Base-by-base conservation (phyloP, 2,797 vertebrate genomes). In the Halcyon chelicuti region DNA sequence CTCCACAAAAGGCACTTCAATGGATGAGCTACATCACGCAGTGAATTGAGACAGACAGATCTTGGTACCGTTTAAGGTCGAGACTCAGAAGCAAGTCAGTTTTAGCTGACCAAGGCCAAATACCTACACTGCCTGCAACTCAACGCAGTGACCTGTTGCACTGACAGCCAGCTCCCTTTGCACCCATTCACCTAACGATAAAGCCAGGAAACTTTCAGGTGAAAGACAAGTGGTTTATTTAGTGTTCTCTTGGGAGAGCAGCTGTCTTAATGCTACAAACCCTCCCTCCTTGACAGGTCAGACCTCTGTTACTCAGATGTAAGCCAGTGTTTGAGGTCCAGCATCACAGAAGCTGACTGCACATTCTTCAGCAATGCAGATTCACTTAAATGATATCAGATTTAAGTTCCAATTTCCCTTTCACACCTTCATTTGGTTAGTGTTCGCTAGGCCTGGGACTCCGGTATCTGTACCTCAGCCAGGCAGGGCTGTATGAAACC, bases 21-120 rank as follows among this genome's bases (percentile, higher is more conserved):
- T 2, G 11, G 9, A 52, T 10, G 4, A 58, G 18, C 9, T 13
- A 1, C 7, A 55, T 17, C 33, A 52, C 2, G 9, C 9, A 31
- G 26, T 13, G 39, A 76, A 52, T 4, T 29, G 8, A 40, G 65
- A 35, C 12, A 65, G 61, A 3, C 25, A 77, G 66, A 86, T n/a
- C 23, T 31, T 17, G 14, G 13, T 31, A 17, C 28, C n/a, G 25
- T 14, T 73, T 22, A 35, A 80, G 71, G 19, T 2, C 31, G 25
- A 54, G 28, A 33, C 55, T 60, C 86, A 29, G 44, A 77, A 67
- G 14, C n/a, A 62, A 80, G 29, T 31, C 8, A 42, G 39, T 52
- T 85, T 76, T 42, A 81, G 61, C 23, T 31, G 49, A 51, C 49
- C 49, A 26, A 51, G 49, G 49, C 26, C 49, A 51, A 51, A 26